These are phyloP conservation scores for Tolypeutes matacus DNA, from an alignment of 2,797 vertebrate genomes.

Conservation along the genomic window DNA sequence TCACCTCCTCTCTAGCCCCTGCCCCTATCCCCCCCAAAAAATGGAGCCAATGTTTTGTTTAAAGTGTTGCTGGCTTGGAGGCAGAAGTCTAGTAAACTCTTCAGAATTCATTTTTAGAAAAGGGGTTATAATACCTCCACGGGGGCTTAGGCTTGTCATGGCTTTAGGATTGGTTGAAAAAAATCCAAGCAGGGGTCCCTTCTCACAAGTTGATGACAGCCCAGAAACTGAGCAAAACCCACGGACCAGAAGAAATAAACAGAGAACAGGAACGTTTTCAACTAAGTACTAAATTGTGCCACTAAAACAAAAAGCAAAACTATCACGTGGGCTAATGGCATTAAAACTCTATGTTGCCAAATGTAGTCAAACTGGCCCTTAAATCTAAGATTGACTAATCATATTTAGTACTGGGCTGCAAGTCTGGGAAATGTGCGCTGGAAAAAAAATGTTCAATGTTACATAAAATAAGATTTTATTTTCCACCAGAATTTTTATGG, in stretches of 20 bases:
- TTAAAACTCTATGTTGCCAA: background rate
- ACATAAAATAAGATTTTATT: background rate
- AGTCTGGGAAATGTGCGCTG: background rate
- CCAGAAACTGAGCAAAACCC: background rate
- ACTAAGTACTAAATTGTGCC: background rate
- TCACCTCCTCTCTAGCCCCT: background rate
- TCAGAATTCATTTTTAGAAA: constrained; percentile 2
- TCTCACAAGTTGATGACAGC: background rate
- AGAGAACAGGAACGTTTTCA: background rate
- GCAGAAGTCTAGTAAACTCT: background rate
- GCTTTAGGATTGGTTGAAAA: background rate
- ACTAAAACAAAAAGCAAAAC: background rate
- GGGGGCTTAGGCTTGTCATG: background rate
- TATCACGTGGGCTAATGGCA: background rate
- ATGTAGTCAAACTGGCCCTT: background rate
- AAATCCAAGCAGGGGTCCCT: background rate
- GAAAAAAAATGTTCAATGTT: background rate
- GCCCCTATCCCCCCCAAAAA: background rate
- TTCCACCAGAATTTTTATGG: background rate
- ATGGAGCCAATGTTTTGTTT: background rate
- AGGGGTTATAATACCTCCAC: background rate
- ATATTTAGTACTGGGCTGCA: background rate
- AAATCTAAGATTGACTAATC: background rate
- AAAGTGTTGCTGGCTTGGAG: background rate
- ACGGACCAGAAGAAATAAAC: background rate